phyloP scores from a whole-genome alignment of 2,888 invertebrate species.

The Neocrepidodera transversa region DNA sequence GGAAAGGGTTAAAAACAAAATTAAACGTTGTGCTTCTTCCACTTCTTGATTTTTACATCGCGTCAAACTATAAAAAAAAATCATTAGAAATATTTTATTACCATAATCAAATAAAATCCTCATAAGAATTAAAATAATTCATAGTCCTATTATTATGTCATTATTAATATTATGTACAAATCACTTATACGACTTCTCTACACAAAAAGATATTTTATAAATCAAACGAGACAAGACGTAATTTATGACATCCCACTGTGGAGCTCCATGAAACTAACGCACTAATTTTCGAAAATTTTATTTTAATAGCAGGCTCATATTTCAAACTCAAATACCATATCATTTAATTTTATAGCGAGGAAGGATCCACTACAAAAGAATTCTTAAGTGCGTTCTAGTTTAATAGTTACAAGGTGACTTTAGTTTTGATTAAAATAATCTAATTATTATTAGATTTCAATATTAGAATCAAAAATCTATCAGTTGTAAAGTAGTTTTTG shows the following conservation, averaged over 20 bases:
- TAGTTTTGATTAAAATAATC: too few relatives aligned
- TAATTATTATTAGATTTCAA: too few relatives aligned
- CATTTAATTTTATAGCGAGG: conserved; percentile 22
- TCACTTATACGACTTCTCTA: conserved; percentile 3
- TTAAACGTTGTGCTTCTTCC: too few relatives aligned
- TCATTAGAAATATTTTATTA: too few relatives aligned
- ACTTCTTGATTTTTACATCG: too few relatives aligned
- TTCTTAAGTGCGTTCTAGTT: neutral
- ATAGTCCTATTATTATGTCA: neutral
- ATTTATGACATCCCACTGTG: conserved; percentile 11
- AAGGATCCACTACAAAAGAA: neutral
- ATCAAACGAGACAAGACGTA: conserved; percentile 10
- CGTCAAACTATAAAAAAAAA: too few relatives aligned
- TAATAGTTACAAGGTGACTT: neutral
- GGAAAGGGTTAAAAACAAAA: too few relatives aligned
- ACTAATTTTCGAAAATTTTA: conserved; percentile 22
- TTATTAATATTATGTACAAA: neutral
- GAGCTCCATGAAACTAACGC: conserved; percentile 3
- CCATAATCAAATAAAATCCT: too few relatives aligned
- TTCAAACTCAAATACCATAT: conserved; percentile 23
- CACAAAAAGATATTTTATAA: conserved; percentile 9
- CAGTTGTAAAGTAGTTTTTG: too few relatives aligned
- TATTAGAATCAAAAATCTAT: too few relatives aligned
- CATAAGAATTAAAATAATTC: too few relatives aligned
- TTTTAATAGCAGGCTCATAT: conserved; percentile 22